Evolutionary conservation across 2,113 vertebrate species (phyloP).

Genomic region (Anseranas semipalmata): DNA sequence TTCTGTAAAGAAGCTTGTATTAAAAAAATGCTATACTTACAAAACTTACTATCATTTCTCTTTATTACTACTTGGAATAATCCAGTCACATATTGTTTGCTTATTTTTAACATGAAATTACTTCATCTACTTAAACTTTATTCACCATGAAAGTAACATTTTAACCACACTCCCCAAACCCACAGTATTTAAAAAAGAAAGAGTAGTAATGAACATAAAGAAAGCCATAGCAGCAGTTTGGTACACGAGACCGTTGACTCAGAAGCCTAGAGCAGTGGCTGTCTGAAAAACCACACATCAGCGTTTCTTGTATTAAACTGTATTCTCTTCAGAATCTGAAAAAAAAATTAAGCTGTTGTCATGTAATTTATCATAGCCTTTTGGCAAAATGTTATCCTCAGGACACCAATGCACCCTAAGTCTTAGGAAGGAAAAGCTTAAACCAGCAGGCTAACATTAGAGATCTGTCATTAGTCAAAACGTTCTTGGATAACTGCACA

Average conservation of each 20-base stretch:
- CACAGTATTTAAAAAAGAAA: not conserved
- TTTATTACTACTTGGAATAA: not conserved
- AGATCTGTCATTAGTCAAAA: not conserved
- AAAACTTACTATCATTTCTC: not conserved
- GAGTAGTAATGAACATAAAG: not conserved
- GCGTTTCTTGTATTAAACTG: not conserved
- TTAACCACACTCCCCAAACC: not conserved
- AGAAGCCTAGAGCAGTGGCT: not conserved
- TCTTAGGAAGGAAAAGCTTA: not conserved
- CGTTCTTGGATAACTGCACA: no score
- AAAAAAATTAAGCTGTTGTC: not conserved
- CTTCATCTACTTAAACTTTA: not conserved
- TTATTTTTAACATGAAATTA: not conserved
- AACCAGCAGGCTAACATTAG: not conserved
- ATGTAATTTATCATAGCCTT: not conserved
- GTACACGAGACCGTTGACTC: not conserved
- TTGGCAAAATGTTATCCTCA: not conserved
- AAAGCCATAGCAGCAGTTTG: not conserved
- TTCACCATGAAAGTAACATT: not conserved
- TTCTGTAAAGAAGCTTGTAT: conserved; percentile 23
- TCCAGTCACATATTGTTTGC: not conserved
- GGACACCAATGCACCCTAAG: not conserved
- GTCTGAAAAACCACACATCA: not conserved
- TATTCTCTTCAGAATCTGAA: not conserved
- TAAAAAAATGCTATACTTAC: not conserved